Percentiles rank a stretch among this genome's conserved stretches.
These are phyloP conservation scores for Marronus borbonicus DNA, from an alignment of 2,888 invertebrate species.

Conservation along the genomic window DNA sequence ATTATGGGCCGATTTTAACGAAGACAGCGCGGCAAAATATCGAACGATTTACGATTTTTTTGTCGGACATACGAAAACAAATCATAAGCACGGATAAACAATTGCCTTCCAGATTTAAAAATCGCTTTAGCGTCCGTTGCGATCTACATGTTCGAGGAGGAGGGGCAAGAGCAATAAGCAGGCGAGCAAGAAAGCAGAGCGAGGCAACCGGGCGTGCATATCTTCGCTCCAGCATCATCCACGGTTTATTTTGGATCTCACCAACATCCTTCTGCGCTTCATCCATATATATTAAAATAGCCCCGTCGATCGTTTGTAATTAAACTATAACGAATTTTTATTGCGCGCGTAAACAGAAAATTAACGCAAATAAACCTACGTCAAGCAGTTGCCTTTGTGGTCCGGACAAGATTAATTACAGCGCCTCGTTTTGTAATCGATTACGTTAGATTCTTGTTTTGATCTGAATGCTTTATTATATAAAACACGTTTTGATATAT, in stretches of 20 bases:
- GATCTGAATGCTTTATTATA: slow-evolving; percentile 51
- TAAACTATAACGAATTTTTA: slow-evolving; percentile 48
- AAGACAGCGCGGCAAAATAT: slow-evolving; percentile 20
- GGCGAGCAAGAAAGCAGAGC: too few species aligned
- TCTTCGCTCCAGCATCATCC: slow-evolving; percentile 12
- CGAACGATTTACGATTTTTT: slow-evolving; percentile 27
- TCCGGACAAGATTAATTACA: slow-evolving; percentile 37
- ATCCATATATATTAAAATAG: slow-evolving; percentile 48
- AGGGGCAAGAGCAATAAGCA: too few species aligned
- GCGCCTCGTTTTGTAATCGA: slow-evolving; percentile 46
- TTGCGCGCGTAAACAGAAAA: slow-evolving; percentile 43
- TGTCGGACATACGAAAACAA: slow-evolving; percentile 20
- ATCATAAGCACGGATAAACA: slow-evolving; percentile 38
- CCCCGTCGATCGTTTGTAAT: slow-evolving; percentile 43
- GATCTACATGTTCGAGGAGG: too few species aligned
- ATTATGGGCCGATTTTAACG: background rate
- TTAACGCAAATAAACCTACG: slow-evolving; percentile 45
- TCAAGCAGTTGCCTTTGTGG: slow-evolving; percentile 43
- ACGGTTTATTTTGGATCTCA: slow-evolving; percentile 41
- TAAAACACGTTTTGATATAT: slow-evolving; percentile 49
- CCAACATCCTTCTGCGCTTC: slow-evolving; percentile 45
- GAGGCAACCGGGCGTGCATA: slow-evolving; percentile 6
- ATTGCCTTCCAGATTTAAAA: slow-evolving; percentile 38
- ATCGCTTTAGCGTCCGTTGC: slow-evolving; percentile 5
- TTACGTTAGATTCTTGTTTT: slow-evolving; percentile 51